Base-by-base conservation (phyloP, 1,140 invertebrate genomes). In the Danaus melanippus region DNA sequence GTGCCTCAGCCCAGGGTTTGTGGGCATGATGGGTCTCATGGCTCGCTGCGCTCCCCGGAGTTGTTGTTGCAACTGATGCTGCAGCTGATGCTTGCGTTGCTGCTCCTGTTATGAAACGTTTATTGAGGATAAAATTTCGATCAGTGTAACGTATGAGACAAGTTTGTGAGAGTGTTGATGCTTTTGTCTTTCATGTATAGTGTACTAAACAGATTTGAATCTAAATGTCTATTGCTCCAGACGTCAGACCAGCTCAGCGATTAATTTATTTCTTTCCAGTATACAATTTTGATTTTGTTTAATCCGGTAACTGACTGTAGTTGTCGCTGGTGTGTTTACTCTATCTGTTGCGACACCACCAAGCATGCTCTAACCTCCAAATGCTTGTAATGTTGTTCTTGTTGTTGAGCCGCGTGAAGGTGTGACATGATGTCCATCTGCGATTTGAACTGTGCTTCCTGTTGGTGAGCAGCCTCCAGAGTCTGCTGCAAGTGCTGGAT, bases 321-420 rank as follows among this genome's bases (percentile, higher is more conserved):
- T 1, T 15, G 15, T n/a, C n/a, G 15, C 15, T 15, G 15, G 15
- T 5, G 5, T 21, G 21, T 4, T 7, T 4, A 32, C 7, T 0
- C 6, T 32, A 32, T 32, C 21, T 7, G 21, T 32, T 32, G 21
- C 7, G 6, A 32, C 21, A 32, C 21, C 15, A 15, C 1, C 15
- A 15, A 32, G 6, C 21, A 32, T 5, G 0, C 6, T 5, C 80
- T 76, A 68, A 91, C 92, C 87, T 93, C 92, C 9, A 93, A 70
- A 65, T 93, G 91, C 65, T 92, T 91, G 71, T 92, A 92, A 62
- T 91, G 94, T 60, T 94, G 92, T 71, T 94, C 93, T 70, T 93
- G 92, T 66, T 93, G 92, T 66, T 95, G 93, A 0, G 93, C 92
- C 11, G 91, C 90, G 75, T 94, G 93, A 47, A 95, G 83, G 66